A percentile compares a stretch with the other conserved stretches of the same genome.
phyloP scores from a whole-genome alignment of 2,797 vertebrate genomes.

The Amphiprion clarkii region DNA sequence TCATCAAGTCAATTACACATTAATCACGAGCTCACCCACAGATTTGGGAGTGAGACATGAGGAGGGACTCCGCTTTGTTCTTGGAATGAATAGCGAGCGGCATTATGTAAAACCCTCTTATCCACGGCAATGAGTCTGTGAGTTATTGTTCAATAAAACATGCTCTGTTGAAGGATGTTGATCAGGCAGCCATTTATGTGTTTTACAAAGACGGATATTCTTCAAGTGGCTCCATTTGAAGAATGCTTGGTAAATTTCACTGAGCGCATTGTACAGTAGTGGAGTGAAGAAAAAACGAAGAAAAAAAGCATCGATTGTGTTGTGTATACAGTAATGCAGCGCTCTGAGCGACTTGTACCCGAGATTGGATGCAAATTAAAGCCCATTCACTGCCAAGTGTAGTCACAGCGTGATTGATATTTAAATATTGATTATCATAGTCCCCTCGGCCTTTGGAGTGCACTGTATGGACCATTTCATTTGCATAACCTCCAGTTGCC shows the following conservation, averaged over 20 bases:
- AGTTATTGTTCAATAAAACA: slow-evolving; percentile 59
- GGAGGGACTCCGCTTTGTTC: slow-evolving; percentile 77
- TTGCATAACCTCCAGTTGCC: slow-evolving; percentile 36
- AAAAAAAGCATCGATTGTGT: slow-evolving; percentile 19
- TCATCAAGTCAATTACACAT: slow-evolving; percentile 87
- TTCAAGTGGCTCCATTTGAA: slow-evolving; percentile 53
- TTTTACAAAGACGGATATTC: slow-evolving; percentile 52
- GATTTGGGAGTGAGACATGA: slow-evolving; percentile 72
- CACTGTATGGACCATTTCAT: slow-evolving; percentile 35
- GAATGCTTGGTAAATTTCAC: slow-evolving; percentile 34
- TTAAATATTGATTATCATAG: slow-evolving; percentile 69
- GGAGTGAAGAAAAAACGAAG: slow-evolving; percentile 1
- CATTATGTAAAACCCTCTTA: slow-evolving; percentile 73
- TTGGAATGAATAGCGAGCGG: slow-evolving; percentile 65
- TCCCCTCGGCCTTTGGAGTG: background rate
- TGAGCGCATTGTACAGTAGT: slow-evolving; percentile 11
- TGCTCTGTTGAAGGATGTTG: slow-evolving; percentile 50
- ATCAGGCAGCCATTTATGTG: slow-evolving; percentile 53
- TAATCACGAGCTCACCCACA: slow-evolving; percentile 80
- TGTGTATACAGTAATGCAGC: slow-evolving; percentile 33
- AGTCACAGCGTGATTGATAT: slow-evolving; percentile 52
- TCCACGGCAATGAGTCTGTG: slow-evolving; percentile 57
- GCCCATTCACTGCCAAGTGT: slow-evolving; percentile 25
- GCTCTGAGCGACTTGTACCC: background rate
- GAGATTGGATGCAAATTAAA: slow-evolving; percentile 44